Conservation (phyloP, 2,888 invertebrate species). For the Lordiphosa andalusiaca region DNA sequence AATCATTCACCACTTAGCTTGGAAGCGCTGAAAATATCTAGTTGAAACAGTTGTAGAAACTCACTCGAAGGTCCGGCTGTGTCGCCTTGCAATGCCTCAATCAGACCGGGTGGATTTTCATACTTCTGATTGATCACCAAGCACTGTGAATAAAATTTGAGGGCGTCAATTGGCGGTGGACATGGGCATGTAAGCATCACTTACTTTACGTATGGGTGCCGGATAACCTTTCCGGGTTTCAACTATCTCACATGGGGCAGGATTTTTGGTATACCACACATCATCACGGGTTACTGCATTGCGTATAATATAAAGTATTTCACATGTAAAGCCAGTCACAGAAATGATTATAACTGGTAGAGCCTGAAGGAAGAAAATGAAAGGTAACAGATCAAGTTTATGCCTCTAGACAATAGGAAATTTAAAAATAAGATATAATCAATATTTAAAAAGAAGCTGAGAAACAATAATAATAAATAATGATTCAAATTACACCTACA, state of each 20-base stretch:
- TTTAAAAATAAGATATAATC: no score
- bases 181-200: neutral
- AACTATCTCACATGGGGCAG: conserved; percentile 42
- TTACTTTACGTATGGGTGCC: conserved; percentile 48
- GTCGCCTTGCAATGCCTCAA: conserved; percentile 48
- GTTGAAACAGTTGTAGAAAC: conserved; percentile 10
- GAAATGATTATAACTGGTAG: conserved; percentile 52
- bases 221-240: conserved; percentile 61
- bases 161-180: no score
- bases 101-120: conserved; percentile 40
- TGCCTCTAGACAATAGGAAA: no score
- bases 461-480: no score
- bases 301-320: conserved; percentile 22
- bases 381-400: no score
- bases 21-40: conserved; percentile 42
- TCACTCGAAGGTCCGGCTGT: conserved; percentile 30
- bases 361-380: conserved; percentile 12
- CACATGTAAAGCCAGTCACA: conserved; percentile 26
- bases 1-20: conserved; percentile 19
- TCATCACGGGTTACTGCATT: conserved; percentile 60
- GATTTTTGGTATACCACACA: conserved; percentile 51
- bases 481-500: no score
- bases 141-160: conserved; percentile 11
- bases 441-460: no score
- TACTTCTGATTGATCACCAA: conserved; percentile 53